Evolutionary conservation across 2,888 invertebrate species (phyloP), one percentile per base, ranked within the genome.

Genomic region (Lasioglossum oenotherae): DNA sequence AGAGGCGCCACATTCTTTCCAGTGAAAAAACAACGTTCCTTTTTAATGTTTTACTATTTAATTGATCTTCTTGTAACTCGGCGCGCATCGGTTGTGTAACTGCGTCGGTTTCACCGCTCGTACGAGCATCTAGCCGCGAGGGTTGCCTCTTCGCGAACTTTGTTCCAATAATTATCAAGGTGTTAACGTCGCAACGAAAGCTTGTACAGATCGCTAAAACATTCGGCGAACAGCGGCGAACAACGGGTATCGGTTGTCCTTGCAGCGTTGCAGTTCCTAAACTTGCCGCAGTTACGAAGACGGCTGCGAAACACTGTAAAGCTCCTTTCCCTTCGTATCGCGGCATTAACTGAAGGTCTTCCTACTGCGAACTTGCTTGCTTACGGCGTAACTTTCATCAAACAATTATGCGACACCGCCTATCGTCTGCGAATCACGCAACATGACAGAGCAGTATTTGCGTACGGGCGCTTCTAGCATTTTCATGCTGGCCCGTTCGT

Each of bases 291-390:
- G 78, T 86, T 76, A 57, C 75, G 69, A 79, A 81, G 81, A 76
- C 57, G 12, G 73, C 57, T 57, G 69, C 14, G 49, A 31, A 57
- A 69, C 69, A n/a, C 57, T 31, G 49, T 46, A 38, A 85, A 85
- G 86, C 86, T 81, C 78, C 78, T 81, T 44, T 86, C 78, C 64
- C 78, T 76, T 81, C 81, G 81, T 73, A 67, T 85, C 77, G 72
- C 75, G 64, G 78, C 57, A 81, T 86, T 85, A 86, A 81, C 72
- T 27, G 75, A 76, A 80, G 75, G 64, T 78, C 78, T 53, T 41
- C 71, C 46, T 60, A 4, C 60, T n/a, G 35, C 10, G 80, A 86
- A 87, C 78, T 75, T 67, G 74, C 60, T 27, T 23, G 60, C 82
- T 85, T 85, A 84, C 84, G 60, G 44, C 64, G 41, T 74, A 86